phyloP scores from a whole-genome alignment of 2,888 invertebrate species.

The Acanthosepion esculentum region DNA sequence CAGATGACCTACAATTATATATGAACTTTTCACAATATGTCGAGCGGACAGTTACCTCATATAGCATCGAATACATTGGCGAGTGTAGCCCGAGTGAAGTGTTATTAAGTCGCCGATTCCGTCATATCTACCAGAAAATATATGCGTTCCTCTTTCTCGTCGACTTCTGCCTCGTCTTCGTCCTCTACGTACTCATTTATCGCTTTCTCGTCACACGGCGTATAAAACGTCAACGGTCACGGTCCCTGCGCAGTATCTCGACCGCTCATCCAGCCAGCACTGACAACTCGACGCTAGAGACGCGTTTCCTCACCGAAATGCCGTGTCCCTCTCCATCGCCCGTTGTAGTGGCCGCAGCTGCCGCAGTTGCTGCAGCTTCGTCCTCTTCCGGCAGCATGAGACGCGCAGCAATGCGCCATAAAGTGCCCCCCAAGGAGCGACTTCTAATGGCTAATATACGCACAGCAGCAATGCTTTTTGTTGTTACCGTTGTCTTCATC shows the following conservation, averaged over 20 bases:
- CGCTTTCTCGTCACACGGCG: constrained; percentile 62
- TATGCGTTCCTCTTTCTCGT: constrained; percentile 62
- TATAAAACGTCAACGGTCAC: constrained; percentile 50
- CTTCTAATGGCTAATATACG: constrained; percentile 68
- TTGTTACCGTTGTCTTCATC: constrained; percentile 72
- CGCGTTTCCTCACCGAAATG: constrained; percentile 54
- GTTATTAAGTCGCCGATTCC: constrained; percentile 55
- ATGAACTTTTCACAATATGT: background rate
- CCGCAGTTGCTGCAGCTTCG: constrained; percentile 24
- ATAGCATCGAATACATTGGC: constrained; percentile 50
- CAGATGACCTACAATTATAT: background rate
- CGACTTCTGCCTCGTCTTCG: constrained; percentile 62
- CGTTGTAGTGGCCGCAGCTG: background rate
- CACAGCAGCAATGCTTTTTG: constrained; percentile 74
- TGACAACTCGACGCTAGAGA: constrained; percentile 49
- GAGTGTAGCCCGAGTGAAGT: constrained; percentile 56
- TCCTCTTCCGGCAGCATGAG: constrained; percentile 39
- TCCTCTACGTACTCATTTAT: constrained; percentile 69
- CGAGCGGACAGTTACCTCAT: background rate
- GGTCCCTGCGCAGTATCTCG: background rate
- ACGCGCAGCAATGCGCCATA: constrained; percentile 41
- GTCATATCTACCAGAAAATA: constrained; percentile 58
- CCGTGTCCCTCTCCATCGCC: background rate
- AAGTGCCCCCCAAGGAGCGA: constrained; percentile 55
- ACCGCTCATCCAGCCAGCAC: constrained; percentile 48